Conservation (phyloP, 2,113 vertebrate genomes). For the Leucoraja erinaceus region DNA sequence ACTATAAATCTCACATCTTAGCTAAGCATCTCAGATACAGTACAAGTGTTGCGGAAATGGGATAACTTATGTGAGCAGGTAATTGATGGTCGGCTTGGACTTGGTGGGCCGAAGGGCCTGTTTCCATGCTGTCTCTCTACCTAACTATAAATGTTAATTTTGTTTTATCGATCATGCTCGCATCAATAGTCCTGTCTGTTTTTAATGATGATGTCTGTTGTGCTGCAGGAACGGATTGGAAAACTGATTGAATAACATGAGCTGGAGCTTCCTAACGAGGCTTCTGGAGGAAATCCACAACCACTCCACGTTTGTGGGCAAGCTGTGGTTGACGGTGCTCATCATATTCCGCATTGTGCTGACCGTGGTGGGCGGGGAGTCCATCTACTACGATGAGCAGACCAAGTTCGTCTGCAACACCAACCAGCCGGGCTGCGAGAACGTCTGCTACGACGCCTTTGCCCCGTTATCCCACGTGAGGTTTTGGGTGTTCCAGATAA, state of each 20-base stretch:
- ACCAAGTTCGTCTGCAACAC: slow-evolving; percentile 98
- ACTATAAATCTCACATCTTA: too few species aligned
- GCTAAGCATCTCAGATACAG: too few species aligned
- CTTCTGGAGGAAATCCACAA: slow-evolving; percentile 98
- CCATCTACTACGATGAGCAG: slow-evolving; percentile 96
- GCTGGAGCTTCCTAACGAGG: slow-evolving; percentile 97
- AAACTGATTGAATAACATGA: slow-evolving; percentile 64
- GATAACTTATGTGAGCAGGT: too few species aligned
- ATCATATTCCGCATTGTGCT: slow-evolving; percentile 96
- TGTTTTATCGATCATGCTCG: too few species aligned
- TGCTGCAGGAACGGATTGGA: neutral
- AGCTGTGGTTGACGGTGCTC: slow-evolving; percentile 93
- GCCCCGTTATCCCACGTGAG: slow-evolving; percentile 90
- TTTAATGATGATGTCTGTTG: neutral
- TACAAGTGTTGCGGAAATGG: too few species aligned
- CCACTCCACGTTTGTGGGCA: slow-evolving; percentile 97
- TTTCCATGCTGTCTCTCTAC: too few species aligned
- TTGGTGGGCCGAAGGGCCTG: too few species aligned
- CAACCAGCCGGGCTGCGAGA: slow-evolving; percentile 91
- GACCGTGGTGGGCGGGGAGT: slow-evolving; percentile 90
- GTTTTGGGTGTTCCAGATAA: slow-evolving; percentile 98
- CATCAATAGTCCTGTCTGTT: neutral
- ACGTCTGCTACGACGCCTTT: slow-evolving; percentile 92
- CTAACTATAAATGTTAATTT: neutral
- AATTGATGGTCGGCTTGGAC: too few species aligned